phyloP scores from a whole-genome alignment of 2,888 invertebrate species.

The Yponomeuta sedellus region DNA sequence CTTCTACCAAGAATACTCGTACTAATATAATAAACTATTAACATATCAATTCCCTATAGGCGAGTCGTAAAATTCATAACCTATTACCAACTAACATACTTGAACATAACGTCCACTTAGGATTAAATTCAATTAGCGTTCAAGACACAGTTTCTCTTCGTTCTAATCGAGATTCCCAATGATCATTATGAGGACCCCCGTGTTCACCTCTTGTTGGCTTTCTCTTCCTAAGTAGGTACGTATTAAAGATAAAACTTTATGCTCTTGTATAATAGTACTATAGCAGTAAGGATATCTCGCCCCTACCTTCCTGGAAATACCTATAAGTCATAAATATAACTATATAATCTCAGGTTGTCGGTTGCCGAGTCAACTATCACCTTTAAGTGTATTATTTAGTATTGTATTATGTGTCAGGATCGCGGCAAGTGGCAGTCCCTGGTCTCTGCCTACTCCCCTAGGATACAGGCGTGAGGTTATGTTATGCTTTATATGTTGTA shows the following conservation, averaged over 20 bases:
- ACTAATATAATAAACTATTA: no score
- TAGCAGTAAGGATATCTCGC: no score
- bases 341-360: no score
- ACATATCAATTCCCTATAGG: not conserved
- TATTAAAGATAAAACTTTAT: conserved; percentile 3
- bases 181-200: conserved; percentile 1
- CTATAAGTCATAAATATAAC: no score
- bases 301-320: not conserved
- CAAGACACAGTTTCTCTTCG: conserved; percentile 1
- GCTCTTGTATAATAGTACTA: not conserved
- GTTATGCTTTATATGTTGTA: no score
- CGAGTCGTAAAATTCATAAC: not conserved
- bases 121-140: not conserved
- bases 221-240: not conserved
- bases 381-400: no score
- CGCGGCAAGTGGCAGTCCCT: no score
- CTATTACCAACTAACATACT: not conserved
- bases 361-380: no score
- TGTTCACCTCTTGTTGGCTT: conserved; percentile 8
- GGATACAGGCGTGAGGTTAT: no score
- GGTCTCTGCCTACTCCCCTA: no score
- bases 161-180: conserved; percentile 4
- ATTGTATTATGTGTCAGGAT: no score
- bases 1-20: not conserved
- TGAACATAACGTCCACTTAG: not conserved